Evolutionary conservation across 2,888 invertebrate species (phyloP), one percentile per base, ranked within the genome.

Genomic region (Sicus ferrugineus): DNA sequence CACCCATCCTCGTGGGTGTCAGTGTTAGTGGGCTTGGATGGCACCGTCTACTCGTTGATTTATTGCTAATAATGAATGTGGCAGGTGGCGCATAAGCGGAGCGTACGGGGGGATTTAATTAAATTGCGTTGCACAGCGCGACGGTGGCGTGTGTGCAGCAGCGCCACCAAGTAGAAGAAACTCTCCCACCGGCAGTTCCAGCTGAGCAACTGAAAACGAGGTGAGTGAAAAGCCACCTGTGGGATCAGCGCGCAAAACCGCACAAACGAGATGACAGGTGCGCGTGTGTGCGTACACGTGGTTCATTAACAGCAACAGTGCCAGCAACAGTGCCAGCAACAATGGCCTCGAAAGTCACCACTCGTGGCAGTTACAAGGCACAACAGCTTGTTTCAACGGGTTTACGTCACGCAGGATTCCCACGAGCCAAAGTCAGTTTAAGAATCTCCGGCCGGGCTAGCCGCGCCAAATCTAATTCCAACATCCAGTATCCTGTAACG

Each of bases 41-140:
- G 7, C 34, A 9, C 1, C 14, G 34, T 34, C n/a, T 4, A 2
- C n/a, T 42, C n/a, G 2, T 31, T 42, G 19, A 64, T 64, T 64
- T 52, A 64, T 34, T 64, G 52, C 64, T 64, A 52, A 21, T 64
- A 64, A 64, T 64, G 64, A 50, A 64, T 34, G 21, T 31, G 34
- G 16, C 34, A 19, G 26, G 63, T 63, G 46, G 26, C 63, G 23
- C 31, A 50, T 52, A 30, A 50, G 52, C 23, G 50, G 23, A 64
- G 61, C 28, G 5, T 48, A 19, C 30, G 6, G 48, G 63, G 23
- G 31, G 64, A 64, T 64, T 64, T 64, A 64, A 64, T 52, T 52
- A 52, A 64, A 64, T 31, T 64, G 28, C 21, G 38, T 38, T 50
- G 50, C 21, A n/a, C 42, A 16, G 42, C 5, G 42, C 9, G 14